Evolutionary conservation across 2,113 vertebrate species (phyloP).

Genomic region (Stictonetta naevosa): DNA sequence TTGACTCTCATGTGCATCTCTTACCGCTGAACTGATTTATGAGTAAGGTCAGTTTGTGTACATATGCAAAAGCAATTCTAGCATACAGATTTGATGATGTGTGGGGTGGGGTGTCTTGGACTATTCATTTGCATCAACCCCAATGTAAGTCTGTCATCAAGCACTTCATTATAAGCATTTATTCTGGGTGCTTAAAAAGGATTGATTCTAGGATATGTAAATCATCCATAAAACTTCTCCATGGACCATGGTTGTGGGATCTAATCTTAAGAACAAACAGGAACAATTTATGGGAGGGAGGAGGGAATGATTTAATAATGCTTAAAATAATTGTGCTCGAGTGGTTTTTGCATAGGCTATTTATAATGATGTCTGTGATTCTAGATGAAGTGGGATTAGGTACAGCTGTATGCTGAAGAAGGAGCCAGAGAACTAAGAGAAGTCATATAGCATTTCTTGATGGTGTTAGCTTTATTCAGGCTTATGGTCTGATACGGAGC

Average conservation of each 20-base stretch:
- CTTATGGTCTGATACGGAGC: background rate
- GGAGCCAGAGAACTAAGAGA: background rate
- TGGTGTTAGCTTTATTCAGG: background rate
- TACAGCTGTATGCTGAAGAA: background rate
- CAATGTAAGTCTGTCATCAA: rapidly evolving
- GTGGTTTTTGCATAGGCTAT: background rate
- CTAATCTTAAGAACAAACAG: background rate
- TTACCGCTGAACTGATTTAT: background rate
- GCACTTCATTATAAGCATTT: background rate
- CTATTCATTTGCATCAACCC: background rate
- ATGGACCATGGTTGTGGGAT: background rate
- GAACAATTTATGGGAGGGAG: background rate
- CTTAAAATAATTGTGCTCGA: background rate
- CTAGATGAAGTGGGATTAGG: background rate
- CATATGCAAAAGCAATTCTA: background rate
- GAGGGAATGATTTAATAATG: background rate
- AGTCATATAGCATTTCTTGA: background rate
- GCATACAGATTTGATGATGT: background rate
- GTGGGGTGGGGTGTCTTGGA: background rate
- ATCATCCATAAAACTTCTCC: background rate
- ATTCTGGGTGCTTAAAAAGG: background rate
- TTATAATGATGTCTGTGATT: background rate
- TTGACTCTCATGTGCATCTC: background rate
- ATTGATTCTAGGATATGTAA: background rate
- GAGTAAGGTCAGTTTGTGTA: background rate